These are phyloP conservation scores for Excalfactoria chinensis DNA, from an alignment of 2,113 vertebrate genomes.

Conservation along the genomic window DNA sequence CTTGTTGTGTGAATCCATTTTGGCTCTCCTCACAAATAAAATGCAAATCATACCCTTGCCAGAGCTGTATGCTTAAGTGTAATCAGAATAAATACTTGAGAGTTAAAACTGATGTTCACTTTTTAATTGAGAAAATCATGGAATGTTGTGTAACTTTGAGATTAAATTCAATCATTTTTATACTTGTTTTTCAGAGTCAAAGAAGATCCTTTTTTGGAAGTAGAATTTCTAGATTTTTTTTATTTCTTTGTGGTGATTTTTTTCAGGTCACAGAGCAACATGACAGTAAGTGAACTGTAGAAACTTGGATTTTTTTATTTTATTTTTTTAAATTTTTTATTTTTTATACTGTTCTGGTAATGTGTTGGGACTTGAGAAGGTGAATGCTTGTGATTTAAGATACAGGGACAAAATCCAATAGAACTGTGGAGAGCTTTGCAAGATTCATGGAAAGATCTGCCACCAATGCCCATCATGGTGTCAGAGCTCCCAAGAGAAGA, in stretches of 20 bases:
- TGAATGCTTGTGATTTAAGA: neutral
- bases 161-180: neutral
- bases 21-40: conserved; percentile 70
- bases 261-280: neutral
- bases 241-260: accelerated
- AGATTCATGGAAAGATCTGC: neutral
- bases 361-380: neutral
- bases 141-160: conserved; percentile 18
- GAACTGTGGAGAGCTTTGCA: neutral
- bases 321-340: no score
- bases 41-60: conserved; percentile 72
- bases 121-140: conserved; percentile 50
- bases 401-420: neutral
- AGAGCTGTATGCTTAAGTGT: conserved; percentile 55
- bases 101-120: conserved; percentile 58
- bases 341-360: neutral
- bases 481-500: neutral
- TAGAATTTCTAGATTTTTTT: neutral
- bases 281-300: neutral
- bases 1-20: conserved; percentile 37
- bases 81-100: conserved; percentile 72
- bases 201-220: conserved; percentile 23
- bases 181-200: neutral
- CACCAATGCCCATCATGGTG: accelerated
- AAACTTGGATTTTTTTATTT: neutral